Percentiles rank a stretch among this genome's conserved stretches.
Conservation (phyloP, 2,113 vertebrate genomes). For the Equus przewalskii region DNA sequence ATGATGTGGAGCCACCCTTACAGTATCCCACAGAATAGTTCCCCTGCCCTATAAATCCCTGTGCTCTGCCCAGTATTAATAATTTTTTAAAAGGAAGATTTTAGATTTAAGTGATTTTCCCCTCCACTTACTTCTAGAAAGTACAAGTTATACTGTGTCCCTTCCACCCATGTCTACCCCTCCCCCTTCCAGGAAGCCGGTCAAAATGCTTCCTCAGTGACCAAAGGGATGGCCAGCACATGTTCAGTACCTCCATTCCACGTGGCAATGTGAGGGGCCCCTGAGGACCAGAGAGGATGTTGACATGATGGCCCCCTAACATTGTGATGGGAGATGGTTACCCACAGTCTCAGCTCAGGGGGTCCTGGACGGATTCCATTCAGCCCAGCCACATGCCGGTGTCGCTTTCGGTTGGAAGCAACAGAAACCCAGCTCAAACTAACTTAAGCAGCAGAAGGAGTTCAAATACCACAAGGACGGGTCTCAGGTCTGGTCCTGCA, state of each 20-base stretch:
- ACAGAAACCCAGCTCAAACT: not conserved
- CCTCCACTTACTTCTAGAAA: not conserved
- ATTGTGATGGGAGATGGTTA: not conserved
- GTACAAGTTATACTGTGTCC: not conserved
- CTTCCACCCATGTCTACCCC: not conserved
- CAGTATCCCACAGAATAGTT: not conserved
- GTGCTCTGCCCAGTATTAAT: not conserved
- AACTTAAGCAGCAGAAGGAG: not conserved
- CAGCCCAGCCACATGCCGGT: not conserved
- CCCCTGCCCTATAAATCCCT: not conserved
- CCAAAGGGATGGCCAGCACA: not conserved
- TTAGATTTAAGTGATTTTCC: not conserved
- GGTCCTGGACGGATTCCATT: not conserved
- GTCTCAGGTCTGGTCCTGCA: not conserved
- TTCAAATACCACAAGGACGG: not conserved
- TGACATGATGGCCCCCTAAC: fast-evolving
- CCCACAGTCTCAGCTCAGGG: not conserved
- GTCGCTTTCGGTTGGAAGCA: not conserved
- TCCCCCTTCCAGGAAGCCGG: not conserved
- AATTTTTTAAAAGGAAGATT: not conserved
- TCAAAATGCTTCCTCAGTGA: not conserved
- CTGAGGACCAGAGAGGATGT: not conserved
- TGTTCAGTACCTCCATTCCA: not conserved
- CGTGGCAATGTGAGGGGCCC: too few relatives aligned
- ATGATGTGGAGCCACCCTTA: not conserved